Evolutionary conservation across 2,113 vertebrate genomes (phyloP), one percentile per base, ranked within the genome.

Genomic region (Albula glossodonta): DNA sequence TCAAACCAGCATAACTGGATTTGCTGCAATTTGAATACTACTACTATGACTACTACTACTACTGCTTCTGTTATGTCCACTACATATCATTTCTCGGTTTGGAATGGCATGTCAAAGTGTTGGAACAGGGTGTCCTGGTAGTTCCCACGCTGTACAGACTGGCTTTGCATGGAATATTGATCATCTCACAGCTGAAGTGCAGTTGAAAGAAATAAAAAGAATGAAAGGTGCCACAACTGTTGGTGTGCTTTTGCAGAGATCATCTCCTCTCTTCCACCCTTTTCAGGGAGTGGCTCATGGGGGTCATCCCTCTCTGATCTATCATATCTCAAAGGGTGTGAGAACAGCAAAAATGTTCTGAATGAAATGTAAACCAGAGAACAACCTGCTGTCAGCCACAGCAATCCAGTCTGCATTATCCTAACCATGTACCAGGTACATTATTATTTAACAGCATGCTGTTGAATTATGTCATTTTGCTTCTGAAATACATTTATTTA

Each of bases 131-230:
- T 86, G 87, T 87, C 63, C 89, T 83, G 88, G 83, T 87, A 87
- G 91, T 93, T 94, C 93, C 88, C 90, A 92, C 89, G 91, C 89
- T 89, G 90, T 92, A 94, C 90, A 87, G 93, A 94, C 95, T 93
- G 87, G 91, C 89, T 94, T 94, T 94, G 92, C 94, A 90, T 94
- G 89, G 94, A 91, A 92, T 93, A 92, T 94, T 88, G 92, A 90
- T 95, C 91, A 91, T 91, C 93, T 91, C 84, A 50, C 88, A 95
- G 91, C 90, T 12, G 49, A 83, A 82, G 86, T 82, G 83, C 88
- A 90, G 90, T 92, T 84, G 88, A 84, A 86, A 92, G 91, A 94
- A 41, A 41, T 41, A 1, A 41, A 41, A 41, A 95, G 92, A 94
- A 93, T 92, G 90, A 83, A 92, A 94, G 90, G 90, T 94, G 89